A percentile compares a stretch with the other conserved stretches of the same genome.
phyloP scores from a whole-genome alignment of 2,113 vertebrate species.

The Chaenogobius annularis region DNA sequence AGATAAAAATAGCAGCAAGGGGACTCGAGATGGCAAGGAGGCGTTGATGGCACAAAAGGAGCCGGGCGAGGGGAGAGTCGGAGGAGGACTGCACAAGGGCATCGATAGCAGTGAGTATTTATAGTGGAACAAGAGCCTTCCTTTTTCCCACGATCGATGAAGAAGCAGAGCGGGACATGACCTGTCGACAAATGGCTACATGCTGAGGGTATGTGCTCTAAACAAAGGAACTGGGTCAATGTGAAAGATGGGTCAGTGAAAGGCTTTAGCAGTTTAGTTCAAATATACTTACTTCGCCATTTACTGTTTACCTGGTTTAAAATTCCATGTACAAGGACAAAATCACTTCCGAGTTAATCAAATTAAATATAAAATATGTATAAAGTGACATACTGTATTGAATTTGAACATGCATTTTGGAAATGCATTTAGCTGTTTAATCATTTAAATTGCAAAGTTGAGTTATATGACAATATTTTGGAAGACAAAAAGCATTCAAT shows the following conservation, averaged over 20 bases:
- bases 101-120: slow-evolving; percentile 57
- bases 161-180: slow-evolving; percentile 16
- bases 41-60: slow-evolving; percentile 18
- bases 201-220: slow-evolving; percentile 13
- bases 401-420: too few species aligned
- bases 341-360: not conserved
- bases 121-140: slow-evolving; percentile 57
- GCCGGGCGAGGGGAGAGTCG: not conserved
- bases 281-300: too few species aligned
- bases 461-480: too few species aligned
- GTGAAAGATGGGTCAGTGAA: not conserved
- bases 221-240: slow-evolving; percentile 20
- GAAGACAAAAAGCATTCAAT: too few species aligned
- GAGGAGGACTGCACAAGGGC: slow-evolving; percentile 36
- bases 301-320: not conserved
- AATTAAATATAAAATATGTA: too few species aligned
- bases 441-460: too few species aligned
- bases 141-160: slow-evolving; percentile 54
- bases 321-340: too few species aligned
- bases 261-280: not conserved
- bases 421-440: too few species aligned
- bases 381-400: too few species aligned
- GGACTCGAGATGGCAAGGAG: slow-evolving; percentile 38
- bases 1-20: slow-evolving; percentile 59
- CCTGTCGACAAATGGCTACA: slow-evolving; percentile 29